phyloP scores from a whole-genome alignment of 2,797 vertebrate genomes.

The Sebastes kiyomatsui region DNA sequence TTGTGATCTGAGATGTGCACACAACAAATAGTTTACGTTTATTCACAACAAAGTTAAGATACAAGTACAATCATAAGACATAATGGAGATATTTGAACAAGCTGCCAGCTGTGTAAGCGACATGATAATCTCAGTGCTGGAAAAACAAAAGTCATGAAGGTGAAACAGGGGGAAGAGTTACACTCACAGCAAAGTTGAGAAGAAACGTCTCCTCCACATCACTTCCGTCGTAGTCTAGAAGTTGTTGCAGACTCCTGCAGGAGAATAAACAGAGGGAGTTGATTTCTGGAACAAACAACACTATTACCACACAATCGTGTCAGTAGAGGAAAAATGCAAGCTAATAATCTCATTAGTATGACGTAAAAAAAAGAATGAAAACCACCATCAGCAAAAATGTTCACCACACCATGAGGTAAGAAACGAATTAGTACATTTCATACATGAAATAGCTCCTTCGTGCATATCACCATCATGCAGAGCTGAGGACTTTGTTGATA shows the following conservation, averaged over 20 bases:
- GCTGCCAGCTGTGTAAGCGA: too few relatives aligned
- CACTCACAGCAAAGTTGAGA: constrained; percentile 93
- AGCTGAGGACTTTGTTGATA: not conserved
- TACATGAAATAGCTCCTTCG: not conserved
- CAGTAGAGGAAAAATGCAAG: not conserved
- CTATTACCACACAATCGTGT: not conserved
- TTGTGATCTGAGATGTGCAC: constrained; percentile 86
- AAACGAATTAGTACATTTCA: not conserved
- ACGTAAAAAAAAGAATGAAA: not conserved
- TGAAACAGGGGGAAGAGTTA: not conserved
- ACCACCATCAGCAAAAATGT: not conserved
- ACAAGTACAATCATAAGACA: not conserved
- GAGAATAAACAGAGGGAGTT: not conserved
- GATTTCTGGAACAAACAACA: not conserved
- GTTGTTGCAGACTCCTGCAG: constrained; percentile 93
- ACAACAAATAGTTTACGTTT: not conserved
- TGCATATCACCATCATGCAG: not conserved
- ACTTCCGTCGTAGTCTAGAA: constrained; percentile 90
- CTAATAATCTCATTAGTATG: not conserved
- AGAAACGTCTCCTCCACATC: constrained; percentile 95
- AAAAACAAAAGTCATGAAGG: not conserved
- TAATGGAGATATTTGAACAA: not conserved
- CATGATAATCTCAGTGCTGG: too few relatives aligned
- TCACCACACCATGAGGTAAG: not conserved
- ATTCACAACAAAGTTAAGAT: not conserved